Base-by-base conservation (phyloP, 2,113 vertebrate genomes). In the Lathamus discolor region DNA sequence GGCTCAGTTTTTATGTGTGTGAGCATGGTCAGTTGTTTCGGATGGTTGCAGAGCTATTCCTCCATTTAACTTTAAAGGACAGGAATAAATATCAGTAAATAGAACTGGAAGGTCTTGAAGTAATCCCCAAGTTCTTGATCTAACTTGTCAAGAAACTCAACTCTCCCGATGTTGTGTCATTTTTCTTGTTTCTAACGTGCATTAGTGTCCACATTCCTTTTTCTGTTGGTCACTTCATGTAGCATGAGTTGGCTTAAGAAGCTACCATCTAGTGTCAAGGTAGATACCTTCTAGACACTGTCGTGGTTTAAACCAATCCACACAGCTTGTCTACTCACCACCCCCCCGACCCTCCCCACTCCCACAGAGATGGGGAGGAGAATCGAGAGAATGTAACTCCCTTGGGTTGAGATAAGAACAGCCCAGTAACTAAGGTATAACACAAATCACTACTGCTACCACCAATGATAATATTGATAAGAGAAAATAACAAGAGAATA, bases 161-260 rank as follows among this genome's bases (percentile, higher is more conserved):
- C 13, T 86, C 59, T 19, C 18, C 11, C 20, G 0, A 0, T 9
- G 1, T 20, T 35, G 13, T 17, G 1, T 39, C 0, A 0, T 37
- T 14, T 48, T 22, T n/a, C 8, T 8, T 62, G 51, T 59, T 73
- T 20, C 13, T 54, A 1, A 4, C 2, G 8, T 25, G 17, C 3
- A 0, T 63, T 44, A 13, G 4, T 1, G 0, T 52, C 41, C 11
- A 3, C 2, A 2, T 17, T 11, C 44, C 22, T 24, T 49, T 49
- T 25, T 44, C 44, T 52, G 6, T 43, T 64, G 41, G 44, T 46
- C 11, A 5, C 37, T 37, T 24, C 13, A 12, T 0, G 0, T 59
- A 29, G 31, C 2, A 0, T 10, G 27, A 13, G 27, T 74, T 44
- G 16, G 6, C 18, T 41, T 5, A 24, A 62, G 83, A n/a, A 57